Conservation (phyloP, 1,140 invertebrate species). For the Steinernema feltiae region DNA sequence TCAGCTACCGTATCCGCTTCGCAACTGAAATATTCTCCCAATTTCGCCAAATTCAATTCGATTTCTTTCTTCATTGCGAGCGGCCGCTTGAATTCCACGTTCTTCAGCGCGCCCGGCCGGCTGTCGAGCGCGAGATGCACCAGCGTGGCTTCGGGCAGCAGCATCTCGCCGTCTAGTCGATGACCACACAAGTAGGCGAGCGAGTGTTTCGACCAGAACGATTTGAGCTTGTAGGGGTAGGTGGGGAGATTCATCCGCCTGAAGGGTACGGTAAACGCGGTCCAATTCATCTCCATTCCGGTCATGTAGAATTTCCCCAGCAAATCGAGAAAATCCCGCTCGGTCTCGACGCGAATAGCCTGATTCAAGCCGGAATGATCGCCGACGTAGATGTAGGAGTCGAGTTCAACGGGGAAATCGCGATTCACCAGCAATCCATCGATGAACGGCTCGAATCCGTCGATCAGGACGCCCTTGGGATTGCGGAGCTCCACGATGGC, state of each 20-base stretch:
- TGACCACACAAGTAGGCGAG: background rate
- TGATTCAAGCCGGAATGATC: background rate
- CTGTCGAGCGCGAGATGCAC: slow-evolving; percentile 16
- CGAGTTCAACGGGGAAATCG: background rate
- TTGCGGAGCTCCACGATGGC: background rate
- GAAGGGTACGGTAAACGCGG: slow-evolving; percentile 10
- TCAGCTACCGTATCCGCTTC: background rate
- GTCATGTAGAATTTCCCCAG: background rate
- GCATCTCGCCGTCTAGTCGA: slow-evolving; percentile 14
- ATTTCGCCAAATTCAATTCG: background rate
- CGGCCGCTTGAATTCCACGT: slow-evolving; percentile 24
- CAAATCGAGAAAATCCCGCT: slow-evolving; percentile 15
- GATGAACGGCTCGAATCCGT: slow-evolving; percentile 5
- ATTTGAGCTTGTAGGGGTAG: slow-evolving; percentile 25
- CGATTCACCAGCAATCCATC: background rate
- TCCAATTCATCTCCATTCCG: slow-evolving; percentile 17
- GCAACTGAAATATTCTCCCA: background rate
- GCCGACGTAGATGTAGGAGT: background rate
- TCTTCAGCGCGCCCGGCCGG: background rate
- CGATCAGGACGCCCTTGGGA: background rate
- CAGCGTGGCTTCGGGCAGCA: slow-evolving; percentile 27
- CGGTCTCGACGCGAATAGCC: background rate
- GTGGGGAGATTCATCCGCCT: slow-evolving; percentile 16
- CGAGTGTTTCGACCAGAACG: slow-evolving; percentile 23
- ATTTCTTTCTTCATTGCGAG: background rate